These are phyloP conservation scores for Sebastiscus tertius DNA, from an alignment of 2,797 vertebrate species.

Conservation along the genomic window DNA sequence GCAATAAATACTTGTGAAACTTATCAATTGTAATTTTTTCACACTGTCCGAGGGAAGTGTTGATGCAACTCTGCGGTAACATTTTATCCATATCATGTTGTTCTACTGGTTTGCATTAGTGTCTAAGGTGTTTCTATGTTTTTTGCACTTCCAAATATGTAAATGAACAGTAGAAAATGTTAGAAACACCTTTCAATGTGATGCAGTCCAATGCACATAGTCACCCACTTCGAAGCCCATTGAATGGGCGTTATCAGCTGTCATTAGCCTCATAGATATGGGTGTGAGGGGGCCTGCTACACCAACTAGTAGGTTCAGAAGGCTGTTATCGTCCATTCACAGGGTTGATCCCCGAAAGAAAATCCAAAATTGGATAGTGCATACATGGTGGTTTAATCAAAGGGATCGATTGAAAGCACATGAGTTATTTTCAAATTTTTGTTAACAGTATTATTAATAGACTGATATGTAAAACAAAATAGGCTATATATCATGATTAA, in stretches of 20 bases:
- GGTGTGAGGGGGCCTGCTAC: background rate
- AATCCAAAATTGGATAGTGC: too few relatives aligned
- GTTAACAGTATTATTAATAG: too few relatives aligned
- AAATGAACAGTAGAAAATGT: background rate
- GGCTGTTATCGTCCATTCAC: too few relatives aligned
- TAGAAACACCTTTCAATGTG: background rate
- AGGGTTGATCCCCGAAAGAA: too few relatives aligned
- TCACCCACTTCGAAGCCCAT: background rate
- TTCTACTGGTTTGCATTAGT: background rate
- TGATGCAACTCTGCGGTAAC: background rate
- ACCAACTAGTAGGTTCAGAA: background rate
- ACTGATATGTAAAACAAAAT: too few relatives aligned
- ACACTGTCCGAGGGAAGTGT: background rate
- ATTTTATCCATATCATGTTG: background rate
- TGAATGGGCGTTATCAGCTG: background rate
- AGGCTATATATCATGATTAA: too few relatives aligned
- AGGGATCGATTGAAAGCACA: too few relatives aligned
- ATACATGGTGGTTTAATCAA: too few relatives aligned
- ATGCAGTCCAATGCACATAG: background rate
- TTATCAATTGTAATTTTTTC: background rate
- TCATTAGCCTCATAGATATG: background rate
- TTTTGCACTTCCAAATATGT: background rate
- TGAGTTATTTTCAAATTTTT: too few relatives aligned
- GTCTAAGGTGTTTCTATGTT: too few relatives aligned
- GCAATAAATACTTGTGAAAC: background rate